phyloP scores from a whole-genome alignment of 2,113 vertebrate genomes.

The Carollia perspicillata region DNA sequence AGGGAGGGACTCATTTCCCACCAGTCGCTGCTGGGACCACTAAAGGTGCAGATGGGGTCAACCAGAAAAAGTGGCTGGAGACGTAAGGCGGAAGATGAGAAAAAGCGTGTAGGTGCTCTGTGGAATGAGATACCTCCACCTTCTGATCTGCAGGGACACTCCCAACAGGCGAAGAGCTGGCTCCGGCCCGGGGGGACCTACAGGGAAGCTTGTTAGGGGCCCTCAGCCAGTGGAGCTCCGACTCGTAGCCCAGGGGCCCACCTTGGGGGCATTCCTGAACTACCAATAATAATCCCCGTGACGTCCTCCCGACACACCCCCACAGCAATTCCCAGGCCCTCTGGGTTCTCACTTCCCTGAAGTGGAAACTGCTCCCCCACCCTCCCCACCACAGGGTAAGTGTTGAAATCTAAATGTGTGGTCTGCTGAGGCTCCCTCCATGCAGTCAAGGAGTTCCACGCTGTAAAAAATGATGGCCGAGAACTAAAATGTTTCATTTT shows the following conservation, averaged over 20 bases:
- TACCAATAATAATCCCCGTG: not conserved
- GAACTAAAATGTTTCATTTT: not conserved
- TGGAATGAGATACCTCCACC: not conserved
- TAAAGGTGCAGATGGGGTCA: conserved; percentile 16
- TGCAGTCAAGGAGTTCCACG: not conserved
- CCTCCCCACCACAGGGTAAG: conserved; percentile 14
- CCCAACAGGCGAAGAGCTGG: not conserved
- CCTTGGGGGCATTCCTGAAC: not conserved
- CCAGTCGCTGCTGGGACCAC: not conserved
- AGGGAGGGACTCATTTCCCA: not conserved
- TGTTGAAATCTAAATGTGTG: not conserved
- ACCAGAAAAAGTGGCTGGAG: conserved; percentile 23
- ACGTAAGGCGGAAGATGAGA: not conserved
- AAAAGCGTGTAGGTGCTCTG: not conserved
- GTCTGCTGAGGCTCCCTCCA: not conserved
- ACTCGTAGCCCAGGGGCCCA: not conserved
- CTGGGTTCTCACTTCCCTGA: conserved; percentile 12
- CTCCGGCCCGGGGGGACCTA: not conserved
- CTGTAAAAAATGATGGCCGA: not conserved
- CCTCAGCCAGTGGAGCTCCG: not conserved
- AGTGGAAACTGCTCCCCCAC: conserved; percentile 9
- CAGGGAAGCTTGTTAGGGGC: not conserved
- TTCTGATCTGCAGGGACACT: not conserved
- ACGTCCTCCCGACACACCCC: conserved; percentile 19
- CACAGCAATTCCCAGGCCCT: not conserved